Evolutionary conservation across 1,140 invertebrate genomes (phyloP), one percentile per base, ranked within the genome.

Genomic region (Drosophila lowei): DNA sequence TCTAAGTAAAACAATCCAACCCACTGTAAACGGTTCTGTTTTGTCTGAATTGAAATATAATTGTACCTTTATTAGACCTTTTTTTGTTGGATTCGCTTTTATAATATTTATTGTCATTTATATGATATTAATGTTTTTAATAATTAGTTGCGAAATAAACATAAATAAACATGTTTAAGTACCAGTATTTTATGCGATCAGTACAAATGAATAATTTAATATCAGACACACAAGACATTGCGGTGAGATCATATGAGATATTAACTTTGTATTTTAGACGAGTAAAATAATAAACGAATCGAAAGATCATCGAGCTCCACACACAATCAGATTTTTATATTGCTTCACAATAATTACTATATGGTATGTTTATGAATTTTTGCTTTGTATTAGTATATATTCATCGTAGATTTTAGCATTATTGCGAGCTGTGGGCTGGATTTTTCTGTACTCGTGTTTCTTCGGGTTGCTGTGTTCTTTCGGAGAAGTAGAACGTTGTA

Each of bases 91-190:
- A 5, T 38, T 38, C 11, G 34, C 34, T 5, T 68, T 68, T 18
- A 38, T 53, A 34, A 48, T 28, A 30, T 67, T 68, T 68, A 68
- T 68, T 68, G 65, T 68, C 65, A 56, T 67, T 68, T 67, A 68
- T 63, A 34, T 48, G 63, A 18, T 55, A 68, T 55, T 67, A 7
- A 55, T 16, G 21, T 56, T 67, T 34, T 68, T 18, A 18, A 41
- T 42, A 42, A 49, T 67, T 44, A 48, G 62, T 56, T 68, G 65
- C 62, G 50, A 67, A 47, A 47, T 67, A 48, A 67, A 42, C 53
- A 68, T 56, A 48, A 30, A 43, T 68, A 67, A 42, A 66, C 48
- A 23, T 18, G 56, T 68, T 38, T 38, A 38, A 38, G 41, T 54
- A 30, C 28, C 21, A 16, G 30, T 54, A 38, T 50, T 15, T 30